Conservation (phyloP, 30 jellyfish, hydroid and myxozoan species). For the Sanderia malayensis region DNA sequence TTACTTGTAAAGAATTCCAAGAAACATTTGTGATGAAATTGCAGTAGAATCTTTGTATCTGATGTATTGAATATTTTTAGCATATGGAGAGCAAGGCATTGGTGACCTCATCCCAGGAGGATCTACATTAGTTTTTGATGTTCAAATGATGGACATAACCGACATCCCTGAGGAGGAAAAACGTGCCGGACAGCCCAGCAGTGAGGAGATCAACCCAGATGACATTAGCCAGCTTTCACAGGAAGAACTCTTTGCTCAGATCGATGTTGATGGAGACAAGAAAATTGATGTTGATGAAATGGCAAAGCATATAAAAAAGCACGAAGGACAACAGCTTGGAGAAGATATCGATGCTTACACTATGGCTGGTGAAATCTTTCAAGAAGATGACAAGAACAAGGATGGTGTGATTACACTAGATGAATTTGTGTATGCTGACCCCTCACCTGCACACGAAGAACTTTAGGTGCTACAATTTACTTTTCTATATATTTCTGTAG, state of each 20-base stretch:
- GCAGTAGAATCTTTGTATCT: neutral
- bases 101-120: conserved; percentile 80
- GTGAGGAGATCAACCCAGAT: conserved; percentile 17
- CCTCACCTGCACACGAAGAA: conserved; percentile 61
- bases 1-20: neutral
- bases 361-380: conserved; percentile 85
- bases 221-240: conserved; percentile 21
- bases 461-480: too few species aligned
- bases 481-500: too few species aligned
- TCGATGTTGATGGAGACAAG: conserved; percentile 72
- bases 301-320: conserved; percentile 69
- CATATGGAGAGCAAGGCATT: conserved; percentile 91
- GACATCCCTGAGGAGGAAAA: conserved; percentile 16
- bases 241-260: conserved; percentile 63
- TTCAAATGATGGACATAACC: conserved; percentile 62
- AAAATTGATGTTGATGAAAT: conserved; percentile 76
- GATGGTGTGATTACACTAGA: conserved; percentile 83
- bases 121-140: conserved; percentile 73
- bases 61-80: conserved; percentile 22
- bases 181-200: conserved; percentile 5
- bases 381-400: conserved; percentile 86
- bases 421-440: conserved; percentile 53
- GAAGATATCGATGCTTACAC: conserved; percentile 74
- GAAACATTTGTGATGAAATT: neutral
- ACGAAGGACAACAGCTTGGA: conserved; percentile 48